Base-by-base conservation (phyloP, 2,888 invertebrate species). In the Platerodrilus igneus region DNA sequence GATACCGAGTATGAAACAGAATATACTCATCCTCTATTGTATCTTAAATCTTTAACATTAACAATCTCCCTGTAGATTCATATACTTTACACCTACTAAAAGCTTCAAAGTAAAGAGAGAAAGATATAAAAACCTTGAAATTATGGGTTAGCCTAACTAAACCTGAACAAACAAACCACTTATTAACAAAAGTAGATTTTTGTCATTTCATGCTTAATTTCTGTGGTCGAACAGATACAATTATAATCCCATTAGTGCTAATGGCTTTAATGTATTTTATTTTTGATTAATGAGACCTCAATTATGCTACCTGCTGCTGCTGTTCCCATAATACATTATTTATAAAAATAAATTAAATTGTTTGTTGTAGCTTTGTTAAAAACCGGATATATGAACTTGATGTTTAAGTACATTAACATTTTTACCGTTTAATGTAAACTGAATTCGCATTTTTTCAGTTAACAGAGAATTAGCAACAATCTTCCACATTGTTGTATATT, bases 241-340 rank as follows among this genome's bases (percentile, higher is more conserved):
- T 50, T 50, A 50, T 48, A 50, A 38, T 46, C 48, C 44, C 48
- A 50, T 50, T 50, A 50, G 48, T 37, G 28, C 46, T 50, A 50
- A 48, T 50, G 50, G 50, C 44, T 35, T 48, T 42, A 37, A 39
- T 42, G 46, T 42, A 47, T 47, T 50, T 50, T 46, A 41, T 42
- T 46, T 48, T 50, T 50, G 47, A 47, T 48, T 50, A 50, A 48
- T 47, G 46, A 37, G 35, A 23, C 35, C 27, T 30, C 45, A 41
- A 45, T 45, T 45, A 45, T 35, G 35, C 35, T 38, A 39, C 41
- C 44, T 37, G 40, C 44, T 44, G 44, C 44, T 44, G 36, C 44
- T 38, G 40, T 47, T 47, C 47, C 41, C 47, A 47, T 47, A n/a
- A 47, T 47, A 37, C 37, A 47, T 47, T 47, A 47, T 47, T 47